These are phyloP conservation scores for Sicus ferrugineus DNA, from an alignment of 2,888 invertebrate species.

Conservation along the genomic window DNA sequence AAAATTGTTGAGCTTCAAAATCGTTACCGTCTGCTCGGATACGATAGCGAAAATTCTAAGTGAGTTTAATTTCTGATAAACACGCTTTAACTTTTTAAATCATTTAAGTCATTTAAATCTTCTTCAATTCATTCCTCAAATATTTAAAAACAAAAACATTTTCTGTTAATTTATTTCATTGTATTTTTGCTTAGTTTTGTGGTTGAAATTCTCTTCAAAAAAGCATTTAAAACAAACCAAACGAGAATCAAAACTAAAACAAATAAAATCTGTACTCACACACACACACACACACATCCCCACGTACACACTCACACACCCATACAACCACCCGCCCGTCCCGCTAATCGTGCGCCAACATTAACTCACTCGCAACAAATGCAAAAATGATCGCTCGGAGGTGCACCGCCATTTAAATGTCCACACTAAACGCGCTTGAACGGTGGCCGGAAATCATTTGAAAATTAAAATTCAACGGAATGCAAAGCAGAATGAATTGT, in stretches of 20 bases:
- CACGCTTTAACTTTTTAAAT: too few relatives aligned
- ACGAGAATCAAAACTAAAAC: not conserved
- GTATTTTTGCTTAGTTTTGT: not conserved
- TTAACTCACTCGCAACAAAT: not conserved
- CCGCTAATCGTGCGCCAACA: not conserved
- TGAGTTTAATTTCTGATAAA: too few relatives aligned
- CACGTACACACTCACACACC: not conserved
- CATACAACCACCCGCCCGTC: not conserved
- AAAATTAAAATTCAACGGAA: not conserved
- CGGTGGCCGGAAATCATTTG: too few relatives aligned
- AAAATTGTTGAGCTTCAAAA: too few relatives aligned
- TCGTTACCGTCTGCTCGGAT: too few relatives aligned
- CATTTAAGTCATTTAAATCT: too few relatives aligned
- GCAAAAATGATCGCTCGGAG: not conserved
- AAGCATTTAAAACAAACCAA: not conserved
- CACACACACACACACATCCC: not conserved
- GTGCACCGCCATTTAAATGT: not conserved
- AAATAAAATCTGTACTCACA: not conserved
- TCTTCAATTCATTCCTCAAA: not conserved
- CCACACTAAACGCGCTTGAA: not conserved
- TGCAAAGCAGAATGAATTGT: not conserved
- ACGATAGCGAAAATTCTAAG: too few relatives aligned
- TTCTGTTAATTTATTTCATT: too few relatives aligned
- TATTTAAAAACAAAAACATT: not conserved
- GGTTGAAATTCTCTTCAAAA: not conserved